Percentiles rank a stretch among this genome's conserved stretches.
These are phyloP conservation scores for Echinops telfairi DNA, from an alignment of 2,113 vertebrate species.

Conservation along the genomic window DNA sequence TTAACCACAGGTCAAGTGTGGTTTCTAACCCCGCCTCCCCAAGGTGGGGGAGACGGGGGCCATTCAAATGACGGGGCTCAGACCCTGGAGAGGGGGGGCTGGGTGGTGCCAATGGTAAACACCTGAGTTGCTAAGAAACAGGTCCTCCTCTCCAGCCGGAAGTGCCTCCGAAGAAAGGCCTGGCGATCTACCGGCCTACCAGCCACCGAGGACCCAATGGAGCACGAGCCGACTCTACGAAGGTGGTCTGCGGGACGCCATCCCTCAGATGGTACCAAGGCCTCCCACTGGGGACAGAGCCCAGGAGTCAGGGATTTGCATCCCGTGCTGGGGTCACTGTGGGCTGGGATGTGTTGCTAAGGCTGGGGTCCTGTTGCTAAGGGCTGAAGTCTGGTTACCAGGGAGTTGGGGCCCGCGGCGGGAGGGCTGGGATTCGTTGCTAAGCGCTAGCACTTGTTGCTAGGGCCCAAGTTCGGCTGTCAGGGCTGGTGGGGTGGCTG, in stretches of 20 bases:
- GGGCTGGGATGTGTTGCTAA: slow-evolving; percentile 10
- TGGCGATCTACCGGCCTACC: no score
- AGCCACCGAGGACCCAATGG: neutral
- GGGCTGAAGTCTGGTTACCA: neutral
- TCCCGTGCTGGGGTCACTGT: neutral
- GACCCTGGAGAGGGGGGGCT: no score
- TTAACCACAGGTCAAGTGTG: no score
- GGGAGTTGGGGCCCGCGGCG: neutral
- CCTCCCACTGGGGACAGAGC: neutral
- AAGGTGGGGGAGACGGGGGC: no score
- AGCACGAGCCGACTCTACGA: no score
- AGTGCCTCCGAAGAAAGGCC: neutral
- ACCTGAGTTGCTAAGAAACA: neutral
- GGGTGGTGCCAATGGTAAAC: neutral
- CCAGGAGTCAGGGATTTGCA: neutral
- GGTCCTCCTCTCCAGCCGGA: neutral
- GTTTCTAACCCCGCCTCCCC: no score
- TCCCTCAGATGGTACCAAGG: no score
- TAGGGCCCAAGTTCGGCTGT: neutral
- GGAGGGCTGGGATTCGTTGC: neutral
- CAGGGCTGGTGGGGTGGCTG: neutral
- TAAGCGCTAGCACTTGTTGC: neutral
- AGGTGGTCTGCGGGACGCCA: no score
- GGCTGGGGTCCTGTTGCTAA: neutral
- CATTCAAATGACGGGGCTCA: neutral